Evolutionary conservation across 2,113 vertebrate genomes (phyloP), one percentile per base, ranked within the genome.

Genomic region (Bolborhynchus lineola): DNA sequence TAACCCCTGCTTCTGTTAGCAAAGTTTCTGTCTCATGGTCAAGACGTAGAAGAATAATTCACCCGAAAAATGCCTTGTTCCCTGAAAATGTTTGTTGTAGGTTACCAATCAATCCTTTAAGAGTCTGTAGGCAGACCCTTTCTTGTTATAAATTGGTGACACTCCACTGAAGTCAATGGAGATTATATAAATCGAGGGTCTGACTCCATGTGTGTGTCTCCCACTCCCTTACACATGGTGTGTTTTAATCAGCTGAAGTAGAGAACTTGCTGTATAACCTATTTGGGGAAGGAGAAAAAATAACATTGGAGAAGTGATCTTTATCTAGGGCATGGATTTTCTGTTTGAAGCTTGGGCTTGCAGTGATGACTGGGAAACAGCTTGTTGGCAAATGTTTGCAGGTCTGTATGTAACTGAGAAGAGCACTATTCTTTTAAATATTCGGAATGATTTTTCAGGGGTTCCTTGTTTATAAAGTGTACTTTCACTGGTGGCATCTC

Each of bases 261-360:
- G 69, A 91, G 77, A 78, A 33, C 57, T 91, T 75, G 74, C 90
- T 78, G 16, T 42, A 52, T 55, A 96, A 93, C 76, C 79, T 92
- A 52, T 76, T 65, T 84, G 92, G 78, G 82, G 82, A 82, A 90
- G 69, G 76, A 92, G 65, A 44, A 70, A 82, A 94, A 92, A 92
- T 81, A 82, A 88, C 80, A 79, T 92, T 91, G 82, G 50, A 69
- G 62, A 79, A 92, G 52, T 62, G 80, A 90, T 92, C 82, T 82
- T 93, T 91, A 92, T 87, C 86, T 94, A 87, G 83, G 90, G 74
- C 92, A 86, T 37, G 80, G 83, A 76, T 96, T 94, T 95, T 60
- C 83, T 87, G 44, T 69, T 94, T 92, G 77, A 85, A 29, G 13
- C 88, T 79, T 47, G 37, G 77, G 49, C 59, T 95, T 63, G 70